Conservation (phyloP, 2,888 invertebrate genomes). For the Aphelenchoides bicaudatus region DNA sequence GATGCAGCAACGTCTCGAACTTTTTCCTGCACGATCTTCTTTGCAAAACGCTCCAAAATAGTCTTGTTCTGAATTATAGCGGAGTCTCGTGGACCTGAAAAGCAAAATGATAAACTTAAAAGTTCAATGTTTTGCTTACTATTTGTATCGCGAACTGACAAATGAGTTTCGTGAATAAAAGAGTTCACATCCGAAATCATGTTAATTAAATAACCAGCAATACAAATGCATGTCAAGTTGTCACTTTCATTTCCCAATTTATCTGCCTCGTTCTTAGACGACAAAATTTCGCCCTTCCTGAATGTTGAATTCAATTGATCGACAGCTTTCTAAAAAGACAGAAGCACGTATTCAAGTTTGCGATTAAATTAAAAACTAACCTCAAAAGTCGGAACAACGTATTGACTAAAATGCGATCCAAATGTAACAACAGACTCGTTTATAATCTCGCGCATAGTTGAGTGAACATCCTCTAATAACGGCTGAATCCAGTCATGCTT, state of each 20-base stretch:
- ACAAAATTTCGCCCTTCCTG: slow-evolving; percentile 1
- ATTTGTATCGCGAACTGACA: background rate
- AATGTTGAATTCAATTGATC: slow-evolving; percentile 14
- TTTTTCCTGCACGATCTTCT: slow-evolving; percentile 35
- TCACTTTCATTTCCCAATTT: slow-evolving; percentile 5
- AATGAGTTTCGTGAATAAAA: slow-evolving; percentile 15
- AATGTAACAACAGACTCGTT: slow-evolving; percentile 35
- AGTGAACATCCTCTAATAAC: slow-evolving; percentile 36
- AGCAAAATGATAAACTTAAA: background rate
- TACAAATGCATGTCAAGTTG: slow-evolving; percentile 19
- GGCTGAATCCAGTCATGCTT: slow-evolving; percentile 38
- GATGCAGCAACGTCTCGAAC: slow-evolving; percentile 32
- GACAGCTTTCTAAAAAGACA: slow-evolving; percentile 32
- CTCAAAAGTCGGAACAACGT: slow-evolving; percentile 38
- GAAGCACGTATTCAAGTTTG: slow-evolving; percentile 25
- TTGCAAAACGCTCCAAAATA: slow-evolving; percentile 34
- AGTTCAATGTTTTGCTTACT: slow-evolving; percentile 4
- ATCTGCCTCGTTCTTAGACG: background rate
- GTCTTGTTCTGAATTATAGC: slow-evolving; percentile 29
- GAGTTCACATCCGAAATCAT: slow-evolving; percentile 32
- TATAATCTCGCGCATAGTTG: slow-evolving; percentile 34
- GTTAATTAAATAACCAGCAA: slow-evolving; percentile 28
- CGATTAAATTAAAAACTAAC: slow-evolving; percentile 27
- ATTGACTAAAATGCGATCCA: slow-evolving; percentile 28
- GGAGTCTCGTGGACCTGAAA: slow-evolving; percentile 17